These are phyloP conservation scores for Azemiops feae DNA, from an alignment of 2,113 vertebrate species.

Conservation along the genomic window DNA sequence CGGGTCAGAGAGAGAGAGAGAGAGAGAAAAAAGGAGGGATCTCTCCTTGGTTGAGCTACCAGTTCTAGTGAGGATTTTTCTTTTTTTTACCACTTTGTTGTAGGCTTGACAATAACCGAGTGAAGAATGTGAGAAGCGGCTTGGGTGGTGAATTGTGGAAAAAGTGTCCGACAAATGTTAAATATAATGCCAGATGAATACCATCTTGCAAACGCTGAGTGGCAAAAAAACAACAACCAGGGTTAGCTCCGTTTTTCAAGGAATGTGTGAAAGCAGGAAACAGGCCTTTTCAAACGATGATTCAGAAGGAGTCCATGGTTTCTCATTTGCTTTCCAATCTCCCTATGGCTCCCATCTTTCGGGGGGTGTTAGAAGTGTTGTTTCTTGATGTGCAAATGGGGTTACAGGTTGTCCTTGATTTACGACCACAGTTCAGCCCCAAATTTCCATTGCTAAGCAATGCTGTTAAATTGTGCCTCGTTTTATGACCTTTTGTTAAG, in stretches of 20 bases:
- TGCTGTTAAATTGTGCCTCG: too few relatives aligned
- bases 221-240: slow-evolving; percentile 1
- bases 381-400: too few relatives aligned
- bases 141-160: slow-evolving; percentile 44
- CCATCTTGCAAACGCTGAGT: slow-evolving; percentile 38
- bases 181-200: slow-evolving; percentile 64
- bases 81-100: not conserved
- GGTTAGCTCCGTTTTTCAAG: not conserved
- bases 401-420: too few relatives aligned
- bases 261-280: not conserved
- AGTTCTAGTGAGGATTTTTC: not conserved
- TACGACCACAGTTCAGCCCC: too few relatives aligned
- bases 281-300: not conserved
- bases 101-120: slow-evolving; percentile 18
- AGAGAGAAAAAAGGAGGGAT: not conserved
- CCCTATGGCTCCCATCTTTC: not conserved
- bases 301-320: rapidly evolving
- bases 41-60: too few relatives aligned
- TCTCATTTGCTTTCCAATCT: not conserved
- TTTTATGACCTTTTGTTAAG: too few relatives aligned
- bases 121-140: slow-evolving; percentile 35
- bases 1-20: too few relatives aligned
- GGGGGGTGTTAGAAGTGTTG: too few relatives aligned
- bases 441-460: too few relatives aligned
- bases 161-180: slow-evolving; percentile 81